phyloP scores from a whole-genome alignment of 2,797 vertebrate genomes.

The Helicolenus hilgendorfi region DNA sequence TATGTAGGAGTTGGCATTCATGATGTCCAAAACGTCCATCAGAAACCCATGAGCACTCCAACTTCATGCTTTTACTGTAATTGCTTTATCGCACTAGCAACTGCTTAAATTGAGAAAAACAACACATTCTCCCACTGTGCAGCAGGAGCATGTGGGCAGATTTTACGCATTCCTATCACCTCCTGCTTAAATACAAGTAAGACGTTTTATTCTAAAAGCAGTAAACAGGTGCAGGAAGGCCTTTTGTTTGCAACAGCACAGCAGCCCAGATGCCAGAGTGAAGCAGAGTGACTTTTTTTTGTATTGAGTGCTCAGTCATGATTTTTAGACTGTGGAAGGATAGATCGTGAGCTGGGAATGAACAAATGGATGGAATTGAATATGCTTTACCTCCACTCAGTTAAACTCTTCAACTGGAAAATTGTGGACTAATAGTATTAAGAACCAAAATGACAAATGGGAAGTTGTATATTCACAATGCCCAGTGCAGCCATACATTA shows the following conservation, averaged over 20 bases:
- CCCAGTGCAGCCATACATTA: conserved; percentile 34
- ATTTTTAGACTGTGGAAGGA: conserved; percentile 42
- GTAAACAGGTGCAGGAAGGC: conserved; percentile 27
- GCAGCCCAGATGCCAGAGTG: conserved; percentile 49
- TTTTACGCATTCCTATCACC: conserved; percentile 3
- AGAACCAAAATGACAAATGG: conserved; percentile 52
- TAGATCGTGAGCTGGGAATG: conserved; percentile 30
- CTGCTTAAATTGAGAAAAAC: background rate
- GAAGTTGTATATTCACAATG: conserved; percentile 47
- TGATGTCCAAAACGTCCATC: conserved; percentile 52
- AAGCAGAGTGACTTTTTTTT: conserved; percentile 21
- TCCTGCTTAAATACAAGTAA: background rate
- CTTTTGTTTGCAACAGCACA: conserved; percentile 46
- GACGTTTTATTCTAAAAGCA: conserved; percentile 20
- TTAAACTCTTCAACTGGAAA: conserved; percentile 49
- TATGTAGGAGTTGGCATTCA: conserved; percentile 46
- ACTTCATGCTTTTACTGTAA: conserved; percentile 46
- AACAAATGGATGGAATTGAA: conserved; percentile 48
- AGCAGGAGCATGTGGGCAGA: background rate
- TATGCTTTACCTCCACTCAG: conserved; percentile 40
- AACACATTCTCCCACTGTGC: conserved; percentile 2
- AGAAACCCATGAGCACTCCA: conserved; percentile 26
- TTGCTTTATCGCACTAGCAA: conserved; percentile 24
- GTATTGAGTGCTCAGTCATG: conserved; percentile 49
- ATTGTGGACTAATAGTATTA: conserved; percentile 41